phyloP scores from a whole-genome alignment of 2,113 vertebrate genomes.

The Blennius ocellaris region DNA sequence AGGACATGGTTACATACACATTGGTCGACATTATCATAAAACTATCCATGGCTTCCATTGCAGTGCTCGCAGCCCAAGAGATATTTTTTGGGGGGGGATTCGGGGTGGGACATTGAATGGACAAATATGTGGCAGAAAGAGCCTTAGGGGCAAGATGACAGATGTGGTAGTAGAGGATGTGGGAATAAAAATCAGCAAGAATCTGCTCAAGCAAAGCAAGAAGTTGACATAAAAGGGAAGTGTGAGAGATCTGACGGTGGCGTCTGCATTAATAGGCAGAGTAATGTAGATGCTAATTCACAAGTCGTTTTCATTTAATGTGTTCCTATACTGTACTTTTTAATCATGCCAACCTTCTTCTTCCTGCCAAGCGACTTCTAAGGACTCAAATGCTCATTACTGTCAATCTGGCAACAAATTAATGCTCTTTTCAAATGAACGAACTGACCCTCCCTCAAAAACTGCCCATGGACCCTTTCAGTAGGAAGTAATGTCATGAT shows the following conservation, averaged over 20 bases:
- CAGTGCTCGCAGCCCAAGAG: slow-evolving; percentile 51
- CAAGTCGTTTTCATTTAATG: slow-evolving; percentile 36
- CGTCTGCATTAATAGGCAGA: slow-evolving; percentile 43
- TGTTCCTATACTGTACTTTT: slow-evolving; percentile 43
- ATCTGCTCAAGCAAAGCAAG: slow-evolving; percentile 34
- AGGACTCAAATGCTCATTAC: slow-evolving; percentile 58
- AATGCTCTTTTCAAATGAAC: slow-evolving; percentile 55
- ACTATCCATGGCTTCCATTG: slow-evolving; percentile 51
- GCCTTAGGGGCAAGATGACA: slow-evolving; percentile 69
- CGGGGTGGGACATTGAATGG: slow-evolving; percentile 65
- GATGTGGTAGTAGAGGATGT: slow-evolving; percentile 60
- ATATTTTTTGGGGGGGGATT: slow-evolving; percentile 66
- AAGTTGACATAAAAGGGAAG: slow-evolving; percentile 46
- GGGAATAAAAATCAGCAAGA: slow-evolving; percentile 56
- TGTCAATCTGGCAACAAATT: slow-evolving; percentile 55
- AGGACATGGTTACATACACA: slow-evolving; percentile 26
- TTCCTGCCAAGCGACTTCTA: slow-evolving; percentile 48
- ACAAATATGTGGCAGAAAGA: slow-evolving; percentile 61
- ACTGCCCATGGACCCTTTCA: slow-evolving; percentile 14
- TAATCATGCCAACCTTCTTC: slow-evolving; percentile 40
- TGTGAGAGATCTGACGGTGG: slow-evolving; percentile 21
- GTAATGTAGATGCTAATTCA: slow-evolving; percentile 40
- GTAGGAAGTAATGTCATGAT: slow-evolving; percentile 27
- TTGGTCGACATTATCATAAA: slow-evolving; percentile 47
- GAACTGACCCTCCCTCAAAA: slow-evolving; percentile 44